Percentiles rank a stretch among this genome's conserved stretches.
Evolutionary conservation across 2,888 invertebrate genomes (phyloP).

Genomic region (Abrostola triplasia): DNA sequence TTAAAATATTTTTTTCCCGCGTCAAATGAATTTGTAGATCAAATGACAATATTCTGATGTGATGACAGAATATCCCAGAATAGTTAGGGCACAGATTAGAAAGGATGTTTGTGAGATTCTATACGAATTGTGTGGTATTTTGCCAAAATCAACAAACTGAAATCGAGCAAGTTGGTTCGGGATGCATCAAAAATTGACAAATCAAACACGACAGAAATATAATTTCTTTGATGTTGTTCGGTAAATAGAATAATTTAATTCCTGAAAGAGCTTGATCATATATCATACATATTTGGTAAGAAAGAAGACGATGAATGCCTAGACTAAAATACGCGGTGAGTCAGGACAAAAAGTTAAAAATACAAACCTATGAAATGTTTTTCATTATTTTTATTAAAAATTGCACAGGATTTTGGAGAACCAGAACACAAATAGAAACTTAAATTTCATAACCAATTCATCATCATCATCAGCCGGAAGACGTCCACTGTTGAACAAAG

Average conservation of each 20-base stretch:
- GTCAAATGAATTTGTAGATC: too few relatives aligned
- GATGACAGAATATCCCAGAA: neutral
- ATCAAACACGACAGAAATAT: constrained; percentile 10
- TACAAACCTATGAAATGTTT: too few relatives aligned
- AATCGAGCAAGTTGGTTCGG: constrained; percentile 6
- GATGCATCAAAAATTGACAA: constrained; percentile 10
- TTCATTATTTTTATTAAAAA: too few relatives aligned
- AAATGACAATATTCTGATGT: too few relatives aligned
- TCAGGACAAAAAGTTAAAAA: too few relatives aligned
- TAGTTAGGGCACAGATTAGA: constrained; percentile 1
- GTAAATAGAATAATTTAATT: constrained; percentile 3
- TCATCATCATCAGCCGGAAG: too few relatives aligned
- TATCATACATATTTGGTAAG: neutral
- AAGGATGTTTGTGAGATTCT: constrained; percentile 6
- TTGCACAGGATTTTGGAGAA: too few relatives aligned
- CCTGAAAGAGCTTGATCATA: neutral
- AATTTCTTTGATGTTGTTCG: constrained; percentile 24
- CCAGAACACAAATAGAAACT: too few relatives aligned
- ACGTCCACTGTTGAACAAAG: too few relatives aligned
- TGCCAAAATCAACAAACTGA: constrained; percentile 31
- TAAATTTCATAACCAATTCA: too few relatives aligned
- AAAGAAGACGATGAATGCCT: neutral
- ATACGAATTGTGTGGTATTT: constrained; percentile 14
- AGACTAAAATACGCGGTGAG: neutral
- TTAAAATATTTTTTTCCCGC: too few relatives aligned